Percentiles rank a stretch among this genome's conserved stretches.
Conservation (phyloP, 2,888 invertebrate genomes). For the Papilio gigon region DNA sequence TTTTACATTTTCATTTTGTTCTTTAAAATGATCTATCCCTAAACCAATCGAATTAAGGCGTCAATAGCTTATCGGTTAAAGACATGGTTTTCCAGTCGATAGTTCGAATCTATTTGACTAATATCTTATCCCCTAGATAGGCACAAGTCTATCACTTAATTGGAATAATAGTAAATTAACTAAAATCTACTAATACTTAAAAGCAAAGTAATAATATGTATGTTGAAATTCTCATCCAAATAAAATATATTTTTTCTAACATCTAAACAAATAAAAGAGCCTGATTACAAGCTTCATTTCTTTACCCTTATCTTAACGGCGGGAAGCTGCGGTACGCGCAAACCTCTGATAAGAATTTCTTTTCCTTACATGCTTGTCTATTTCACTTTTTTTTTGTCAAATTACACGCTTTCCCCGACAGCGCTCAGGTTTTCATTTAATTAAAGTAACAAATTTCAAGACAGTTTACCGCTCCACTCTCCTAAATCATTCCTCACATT, state of each 20-base stretch:
- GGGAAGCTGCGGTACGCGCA: constrained; percentile 25
- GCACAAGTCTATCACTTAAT: too few species aligned
- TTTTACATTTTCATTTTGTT: too few species aligned
- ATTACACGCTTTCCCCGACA: constrained; percentile 10
- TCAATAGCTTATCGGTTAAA: too few species aligned
- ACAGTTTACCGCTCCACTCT: background rate
- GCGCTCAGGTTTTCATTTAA: background rate
- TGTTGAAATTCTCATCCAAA: background rate
- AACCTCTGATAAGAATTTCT: constrained; percentile 70
- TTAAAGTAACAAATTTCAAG: background rate
- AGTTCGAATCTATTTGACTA: too few species aligned
- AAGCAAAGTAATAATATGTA: too few species aligned
- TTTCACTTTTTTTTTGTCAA: constrained; percentile 7
- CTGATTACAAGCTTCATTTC: constrained; percentile 65
- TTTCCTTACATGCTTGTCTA: constrained; percentile 68
- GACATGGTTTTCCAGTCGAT: too few species aligned
- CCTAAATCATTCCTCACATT: background rate
- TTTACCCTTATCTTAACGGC: constrained; percentile 61
- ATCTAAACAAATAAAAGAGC: constrained; percentile 58
- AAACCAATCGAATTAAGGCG: too few species aligned
- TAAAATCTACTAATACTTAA: too few species aligned
- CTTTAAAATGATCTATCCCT: too few species aligned
- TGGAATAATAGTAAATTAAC: too few species aligned
- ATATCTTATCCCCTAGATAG: too few species aligned
- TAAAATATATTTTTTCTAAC: constrained; percentile 42